Conservation (phyloP, 2,113 vertebrate genomes). For the Taxidea taxus region DNA sequence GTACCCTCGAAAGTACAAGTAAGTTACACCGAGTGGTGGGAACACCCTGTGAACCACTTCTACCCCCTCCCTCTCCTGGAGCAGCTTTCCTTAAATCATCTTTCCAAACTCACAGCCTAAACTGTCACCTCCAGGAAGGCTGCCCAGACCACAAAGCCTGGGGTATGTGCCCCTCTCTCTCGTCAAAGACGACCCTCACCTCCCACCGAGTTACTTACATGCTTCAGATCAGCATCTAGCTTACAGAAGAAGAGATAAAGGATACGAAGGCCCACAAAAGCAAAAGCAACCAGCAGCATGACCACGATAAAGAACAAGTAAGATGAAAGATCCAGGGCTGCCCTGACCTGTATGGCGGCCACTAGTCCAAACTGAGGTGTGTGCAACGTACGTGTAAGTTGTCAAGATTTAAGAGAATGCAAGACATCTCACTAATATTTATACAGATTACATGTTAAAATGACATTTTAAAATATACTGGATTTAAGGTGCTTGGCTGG, state of each 20-base stretch:
- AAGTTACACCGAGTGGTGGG: background rate
- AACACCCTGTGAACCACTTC: background rate
- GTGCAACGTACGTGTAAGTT: background rate
- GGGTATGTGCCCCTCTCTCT: accelerated
- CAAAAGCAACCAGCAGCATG: background rate
- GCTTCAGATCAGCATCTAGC: background rate
- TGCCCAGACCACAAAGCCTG: background rate
- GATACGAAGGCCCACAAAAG: background rate
- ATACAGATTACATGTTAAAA: background rate
- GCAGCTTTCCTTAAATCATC: background rate
- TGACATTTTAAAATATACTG: background rate
- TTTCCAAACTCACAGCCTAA: background rate
- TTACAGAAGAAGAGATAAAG: background rate
- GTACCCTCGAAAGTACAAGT: background rate
- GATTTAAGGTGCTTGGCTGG: background rate
- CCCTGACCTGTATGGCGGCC: background rate
- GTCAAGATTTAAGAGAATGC: background rate
- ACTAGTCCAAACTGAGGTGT: background rate
- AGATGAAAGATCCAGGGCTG: background rate
- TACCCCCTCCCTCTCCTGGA: background rate
- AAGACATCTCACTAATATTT: background rate
- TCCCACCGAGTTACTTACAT: background rate
- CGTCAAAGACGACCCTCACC: background rate
- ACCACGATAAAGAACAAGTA: background rate
- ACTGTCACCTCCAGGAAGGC: background rate